These are phyloP conservation scores for Cetonia aurata DNA, from an alignment of 2,888 invertebrate genomes.

Conservation along the genomic window DNA sequence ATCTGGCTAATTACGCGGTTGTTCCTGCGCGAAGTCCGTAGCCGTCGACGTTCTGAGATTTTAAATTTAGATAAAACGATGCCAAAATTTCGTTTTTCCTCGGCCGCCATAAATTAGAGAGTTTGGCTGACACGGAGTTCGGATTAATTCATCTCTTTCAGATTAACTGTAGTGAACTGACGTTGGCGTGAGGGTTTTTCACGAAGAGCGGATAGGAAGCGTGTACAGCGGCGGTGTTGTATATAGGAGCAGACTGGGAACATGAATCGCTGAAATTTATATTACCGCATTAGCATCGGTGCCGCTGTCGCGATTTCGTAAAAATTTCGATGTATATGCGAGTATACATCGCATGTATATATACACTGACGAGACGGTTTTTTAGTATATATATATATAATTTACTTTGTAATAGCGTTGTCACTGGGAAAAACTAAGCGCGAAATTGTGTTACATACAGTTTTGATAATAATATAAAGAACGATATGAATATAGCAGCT, in stretches of 20 bases:
- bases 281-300: constrained; percentile 37
- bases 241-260: constrained; percentile 46
- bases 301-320: constrained; percentile 30
- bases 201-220: constrained; percentile 39
- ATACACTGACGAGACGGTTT: constrained; percentile 5
- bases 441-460: too few relatives aligned
- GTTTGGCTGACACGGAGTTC: constrained; percentile 66
- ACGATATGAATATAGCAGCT: too few relatives aligned
- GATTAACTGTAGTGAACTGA: constrained; percentile 64
- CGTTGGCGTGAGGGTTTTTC: constrained; percentile 60
- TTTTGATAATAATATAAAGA: too few relatives aligned
- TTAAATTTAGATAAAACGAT: constrained; percentile 68
- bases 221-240: constrained; percentile 22
- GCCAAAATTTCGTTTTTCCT: constrained; percentile 66
- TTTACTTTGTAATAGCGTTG: constrained; percentile 22
- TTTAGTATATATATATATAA: constrained; percentile 28
- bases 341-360: constrained; percentile 3
- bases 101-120: constrained; percentile 65
- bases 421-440: neutral
- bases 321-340: constrained; percentile 4
- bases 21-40: constrained; percentile 52
- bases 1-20: constrained; percentile 66
- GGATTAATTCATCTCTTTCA: constrained; percentile 69
- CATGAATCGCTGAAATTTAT: constrained; percentile 49
- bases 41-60: constrained; percentile 61